Evolutionary conservation across 2,797 vertebrate genomes (phyloP), one percentile per base, ranked within the genome.

Genomic region (Hozukius guyotensis): DNA sequence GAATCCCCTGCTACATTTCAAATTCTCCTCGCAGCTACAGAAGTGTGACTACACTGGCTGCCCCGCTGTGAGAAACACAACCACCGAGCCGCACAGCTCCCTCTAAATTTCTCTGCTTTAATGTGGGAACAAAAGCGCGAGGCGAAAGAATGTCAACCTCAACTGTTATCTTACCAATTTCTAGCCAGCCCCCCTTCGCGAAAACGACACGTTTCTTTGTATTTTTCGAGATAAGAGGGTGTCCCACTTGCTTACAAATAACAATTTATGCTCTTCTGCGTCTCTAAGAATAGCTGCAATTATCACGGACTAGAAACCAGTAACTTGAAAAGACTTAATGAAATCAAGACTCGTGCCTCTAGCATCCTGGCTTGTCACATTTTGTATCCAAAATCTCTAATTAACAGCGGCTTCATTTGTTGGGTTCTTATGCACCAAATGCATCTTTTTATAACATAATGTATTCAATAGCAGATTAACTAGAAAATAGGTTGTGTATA

Each of bases 1-100:
- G 55, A 77, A 77, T 87, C 71, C 75, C 64, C 71, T 8, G 63
- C 75, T 70, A 53, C 64, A 70, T 83, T 87, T 81, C n/a, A 9
- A 62, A 88, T 86, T 88, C 77, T 75, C 78, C 85, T 81, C 29
- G 4, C 78, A 82, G 82, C 80, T 34, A 80, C 67, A 74, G 63
- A 84, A 84, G 86, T 84, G 85, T 63, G 74, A 86, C 83, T 61
- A 57, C 66, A 24, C 25, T 25, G 60, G 62, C 62, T 38, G 32
- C 74, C 72, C 75, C 4, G 46, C 77, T 77, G 71, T 52, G 81
- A 83, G 76, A 69, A 82, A 77, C 81, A 63, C 24, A 78, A 64
- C 42, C 67, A 52, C 69, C 67, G 18, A 32, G 76, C 66, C 60
- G 18, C 63, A 59, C 61, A 27, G 53, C 78, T 80, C 73, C 57